Conservation (phyloP, 2,888 invertebrate genomes). For the Platycheirus rosarum region DNA sequence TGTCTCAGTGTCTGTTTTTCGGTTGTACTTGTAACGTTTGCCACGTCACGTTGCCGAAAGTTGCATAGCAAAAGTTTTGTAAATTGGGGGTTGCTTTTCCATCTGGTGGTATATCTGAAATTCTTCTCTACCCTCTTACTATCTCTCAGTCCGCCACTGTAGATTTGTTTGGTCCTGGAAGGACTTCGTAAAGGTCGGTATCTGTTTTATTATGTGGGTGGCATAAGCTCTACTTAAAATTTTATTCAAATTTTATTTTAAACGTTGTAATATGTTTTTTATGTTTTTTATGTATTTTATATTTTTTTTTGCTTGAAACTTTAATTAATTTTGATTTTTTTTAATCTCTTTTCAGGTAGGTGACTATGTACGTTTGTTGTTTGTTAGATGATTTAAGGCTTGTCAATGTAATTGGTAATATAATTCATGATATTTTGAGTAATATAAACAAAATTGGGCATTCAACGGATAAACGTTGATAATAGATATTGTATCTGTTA, state of each 20-base stretch:
- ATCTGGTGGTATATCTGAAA: not conserved
- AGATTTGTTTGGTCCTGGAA: too few relatives aligned
- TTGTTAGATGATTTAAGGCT: constrained; percentile 27
- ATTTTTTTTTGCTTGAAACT: constrained; percentile 14
- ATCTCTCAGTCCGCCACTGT: constrained; percentile 11
- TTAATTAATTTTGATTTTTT: constrained; percentile 53
- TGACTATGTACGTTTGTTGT: constrained; percentile 81
- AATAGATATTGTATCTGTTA: too few relatives aligned
- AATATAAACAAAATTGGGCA: too few relatives aligned
- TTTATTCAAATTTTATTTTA: constrained; percentile 13
- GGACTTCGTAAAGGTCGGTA: too few relatives aligned
- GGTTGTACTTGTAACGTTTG: constrained; percentile 8
- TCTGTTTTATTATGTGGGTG: constrained; percentile 36
- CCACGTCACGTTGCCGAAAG: constrained; percentile 7
- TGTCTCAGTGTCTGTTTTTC: constrained; percentile 17
- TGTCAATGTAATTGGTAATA: constrained; percentile 56
- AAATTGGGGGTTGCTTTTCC: constrained; percentile 29
- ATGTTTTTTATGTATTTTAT: not conserved
- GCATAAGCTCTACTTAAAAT: constrained; percentile 43
- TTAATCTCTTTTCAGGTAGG: constrained; percentile 81
- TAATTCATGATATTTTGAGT: constrained; percentile 24
- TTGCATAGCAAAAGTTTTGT: constrained; percentile 38
- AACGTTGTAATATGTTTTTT: constrained; percentile 26
- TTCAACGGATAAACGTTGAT: too few relatives aligned
- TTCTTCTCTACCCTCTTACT: not conserved